phyloP scores from a whole-genome alignment of 2,888 invertebrate species.

The Apamea crenata region DNA sequence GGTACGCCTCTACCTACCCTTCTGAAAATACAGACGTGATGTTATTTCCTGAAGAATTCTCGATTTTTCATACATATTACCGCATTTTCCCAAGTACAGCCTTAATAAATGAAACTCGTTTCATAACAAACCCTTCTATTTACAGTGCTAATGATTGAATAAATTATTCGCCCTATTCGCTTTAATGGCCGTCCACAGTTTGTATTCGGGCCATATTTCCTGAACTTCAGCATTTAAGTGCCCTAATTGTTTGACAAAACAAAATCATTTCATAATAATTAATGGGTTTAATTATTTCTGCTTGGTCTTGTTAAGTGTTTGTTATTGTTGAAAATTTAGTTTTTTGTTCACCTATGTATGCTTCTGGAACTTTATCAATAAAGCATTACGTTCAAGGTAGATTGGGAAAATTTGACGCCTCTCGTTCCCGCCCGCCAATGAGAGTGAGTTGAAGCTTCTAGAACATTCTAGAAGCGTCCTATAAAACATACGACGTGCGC shows the following conservation, averaged over 20 bases:
- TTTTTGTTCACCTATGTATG: background rate
- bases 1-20: too few relatives aligned
- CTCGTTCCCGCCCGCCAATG: too few relatives aligned
- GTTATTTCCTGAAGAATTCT: background rate
- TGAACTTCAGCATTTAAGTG: conserved; percentile 55
- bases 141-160: conserved; percentile 48
- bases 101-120: conserved; percentile 32
- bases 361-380: too few relatives aligned
- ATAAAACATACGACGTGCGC: too few relatives aligned
- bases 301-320: conserved; percentile 12
- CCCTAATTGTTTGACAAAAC: conserved; percentile 54
- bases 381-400: too few relatives aligned
- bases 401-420: too few relatives aligned
- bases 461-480: too few relatives aligned
- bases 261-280: conserved; percentile 53
- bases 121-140: conserved; percentile 18
- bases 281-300: conserved; percentile 48
- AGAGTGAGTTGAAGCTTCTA: too few relatives aligned
- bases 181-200: conserved; percentile 48
- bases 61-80: background rate
- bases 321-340: background rate
- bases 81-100: conserved; percentile 7
- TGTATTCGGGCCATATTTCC: conserved; percentile 54
- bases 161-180: conserved; percentile 47
- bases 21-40: background rate